phyloP scores from a whole-genome alignment of 2,888 invertebrate species.

The Hylaea fasciaria region DNA sequence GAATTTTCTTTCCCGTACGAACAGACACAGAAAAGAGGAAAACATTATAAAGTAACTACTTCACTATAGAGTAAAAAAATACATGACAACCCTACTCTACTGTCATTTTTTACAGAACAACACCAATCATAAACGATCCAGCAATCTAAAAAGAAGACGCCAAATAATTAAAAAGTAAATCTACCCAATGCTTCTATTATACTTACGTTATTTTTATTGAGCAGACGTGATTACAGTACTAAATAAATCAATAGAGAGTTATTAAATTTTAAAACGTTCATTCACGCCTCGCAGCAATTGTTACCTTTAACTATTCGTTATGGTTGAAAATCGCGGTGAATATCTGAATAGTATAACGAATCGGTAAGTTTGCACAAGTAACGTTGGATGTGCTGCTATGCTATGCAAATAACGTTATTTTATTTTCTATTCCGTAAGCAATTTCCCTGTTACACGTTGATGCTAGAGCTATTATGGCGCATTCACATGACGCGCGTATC shows the following conservation, averaged over 20 bases:
- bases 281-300: background rate
- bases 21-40: too few relatives aligned
- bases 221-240: conserved; percentile 12
- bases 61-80: too few relatives aligned
- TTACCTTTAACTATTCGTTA: background rate
- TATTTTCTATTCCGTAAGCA: conserved; percentile 39
- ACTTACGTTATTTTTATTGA: conserved; percentile 22
- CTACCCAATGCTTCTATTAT: conserved; percentile 15
- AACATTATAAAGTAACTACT: too few relatives aligned
- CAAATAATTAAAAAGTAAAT: conserved; percentile 8
- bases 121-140: conserved; percentile 10
- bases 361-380: conserved; percentile 28
- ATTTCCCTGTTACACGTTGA: conserved; percentile 36
- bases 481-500: conserved; percentile 9
- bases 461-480: conserved; percentile 21
- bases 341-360: conserved; percentile 27
- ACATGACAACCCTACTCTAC: background rate
- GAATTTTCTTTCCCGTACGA: too few relatives aligned
- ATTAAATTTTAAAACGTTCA: conserved; percentile 10
- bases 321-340: conserved; percentile 8
- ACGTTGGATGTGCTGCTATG: conserved; percentile 19
- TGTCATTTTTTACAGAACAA: conserved; percentile 6
- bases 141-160: conserved; percentile 14
- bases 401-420: conserved; percentile 33
- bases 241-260: conserved; percentile 19